A percentile compares a stretch with the other conserved stretches of the same genome.
phyloP scores from a whole-genome alignment of 2,113 vertebrate genomes.

The Takifugu bimaculatus region DNA sequence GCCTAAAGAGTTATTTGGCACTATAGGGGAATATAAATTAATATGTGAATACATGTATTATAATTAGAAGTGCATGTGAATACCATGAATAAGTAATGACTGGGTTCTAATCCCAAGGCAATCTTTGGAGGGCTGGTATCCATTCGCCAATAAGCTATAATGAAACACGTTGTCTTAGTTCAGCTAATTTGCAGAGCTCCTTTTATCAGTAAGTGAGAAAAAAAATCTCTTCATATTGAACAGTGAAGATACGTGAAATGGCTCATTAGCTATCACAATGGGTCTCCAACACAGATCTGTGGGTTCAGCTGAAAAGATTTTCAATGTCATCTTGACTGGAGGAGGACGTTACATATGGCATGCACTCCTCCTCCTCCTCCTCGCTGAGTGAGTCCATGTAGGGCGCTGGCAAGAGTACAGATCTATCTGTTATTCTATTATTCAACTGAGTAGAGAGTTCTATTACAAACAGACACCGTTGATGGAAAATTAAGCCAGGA shows the following conservation, averaged over 20 bases:
- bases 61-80: slow-evolving; percentile 45
- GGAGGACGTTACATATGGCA: slow-evolving; percentile 48
- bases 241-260: slow-evolving; percentile 44
- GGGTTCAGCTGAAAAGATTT: slow-evolving; percentile 55
- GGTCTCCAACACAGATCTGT: slow-evolving; percentile 58
- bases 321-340: slow-evolving; percentile 66
- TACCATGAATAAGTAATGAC: slow-evolving; percentile 46
- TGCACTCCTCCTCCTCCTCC: slow-evolving; percentile 28
- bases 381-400: slow-evolving; percentile 59
- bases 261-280: slow-evolving; percentile 62
- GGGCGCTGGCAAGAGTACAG: slow-evolving; percentile 53
- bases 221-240: slow-evolving; percentile 38
- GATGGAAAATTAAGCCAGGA: too few species aligned
- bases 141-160: slow-evolving; percentile 41
- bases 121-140: slow-evolving; percentile 32
- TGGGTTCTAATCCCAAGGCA: slow-evolving; percentile 32
- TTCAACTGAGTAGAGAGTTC: too few species aligned
- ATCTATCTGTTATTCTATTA: too few species aligned
- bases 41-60: slow-evolving; percentile 46
- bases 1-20: slow-evolving; percentile 31
- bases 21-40: slow-evolving; percentile 39
- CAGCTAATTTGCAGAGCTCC: slow-evolving; percentile 39
- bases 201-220: slow-evolving; percentile 39
- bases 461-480: too few species aligned
- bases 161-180: slow-evolving; percentile 43